A percentile compares a stretch with the other conserved stretches of the same genome.
These are phyloP conservation scores for Lepisosteus osseus DNA, from an alignment of 2,113 vertebrate genomes.

Conservation along the genomic window DNA sequence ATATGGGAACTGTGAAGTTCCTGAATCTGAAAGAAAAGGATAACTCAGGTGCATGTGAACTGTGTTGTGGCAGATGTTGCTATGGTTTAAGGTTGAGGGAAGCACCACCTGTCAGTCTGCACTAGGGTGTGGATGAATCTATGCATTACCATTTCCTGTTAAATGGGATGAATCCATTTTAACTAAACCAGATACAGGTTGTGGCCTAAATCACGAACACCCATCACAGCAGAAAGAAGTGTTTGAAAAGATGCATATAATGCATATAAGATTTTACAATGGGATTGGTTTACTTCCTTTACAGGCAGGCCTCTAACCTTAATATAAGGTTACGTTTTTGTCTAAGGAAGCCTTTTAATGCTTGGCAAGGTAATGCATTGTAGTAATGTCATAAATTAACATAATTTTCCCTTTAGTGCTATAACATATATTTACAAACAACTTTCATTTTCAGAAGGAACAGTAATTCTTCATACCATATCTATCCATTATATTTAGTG, in stretches of 20 bases:
- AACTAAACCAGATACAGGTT: constrained; percentile 16
- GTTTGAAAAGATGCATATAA: too few relatives aligned
- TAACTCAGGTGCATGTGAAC: neutral
- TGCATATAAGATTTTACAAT: neutral
- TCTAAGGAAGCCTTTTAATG: too few relatives aligned
- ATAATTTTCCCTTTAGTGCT: too few relatives aligned
- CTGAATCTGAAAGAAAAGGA: constrained; percentile 1
- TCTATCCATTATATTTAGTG: too few relatives aligned
- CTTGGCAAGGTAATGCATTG: too few relatives aligned
- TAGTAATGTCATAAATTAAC: too few relatives aligned
- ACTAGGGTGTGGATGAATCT: constrained; percentile 58
- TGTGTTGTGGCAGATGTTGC: constrained; percentile 29
- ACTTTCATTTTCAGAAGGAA: too few relatives aligned
- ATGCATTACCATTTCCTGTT: constrained; percentile 45
- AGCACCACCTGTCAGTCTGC: constrained; percentile 45
- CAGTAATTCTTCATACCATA: too few relatives aligned
- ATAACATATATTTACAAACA: too few relatives aligned
- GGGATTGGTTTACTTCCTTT: neutral
- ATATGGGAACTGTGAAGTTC: constrained; percentile 2
- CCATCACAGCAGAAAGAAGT: neutral
- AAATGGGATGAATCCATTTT: constrained; percentile 14
- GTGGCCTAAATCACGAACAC: constrained; percentile 1
- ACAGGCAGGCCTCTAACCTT: too few relatives aligned
- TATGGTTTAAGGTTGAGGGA: constrained; percentile 51
- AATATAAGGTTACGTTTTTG: too few relatives aligned